Evolutionary conservation across 2,797 vertebrate genomes (phyloP).

Genomic region (Sebastes elongatus): DNA sequence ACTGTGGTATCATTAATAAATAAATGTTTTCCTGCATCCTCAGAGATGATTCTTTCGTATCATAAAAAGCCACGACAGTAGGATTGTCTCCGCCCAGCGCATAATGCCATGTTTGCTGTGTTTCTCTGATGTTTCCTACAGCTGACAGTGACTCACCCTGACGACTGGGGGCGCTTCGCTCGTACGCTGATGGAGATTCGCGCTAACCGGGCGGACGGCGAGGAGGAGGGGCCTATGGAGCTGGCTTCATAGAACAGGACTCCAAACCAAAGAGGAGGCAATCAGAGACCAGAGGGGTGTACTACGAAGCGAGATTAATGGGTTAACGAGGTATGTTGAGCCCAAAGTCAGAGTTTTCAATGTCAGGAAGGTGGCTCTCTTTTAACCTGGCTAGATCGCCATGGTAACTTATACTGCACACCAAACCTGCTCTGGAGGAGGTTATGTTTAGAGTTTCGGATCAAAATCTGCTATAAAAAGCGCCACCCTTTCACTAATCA

Average conservation of each 20-base stretch:
- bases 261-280: constrained; percentile 33
- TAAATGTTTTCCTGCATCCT: not conserved
- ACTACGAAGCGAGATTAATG: not conserved
- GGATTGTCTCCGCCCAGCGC: no score
- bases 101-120: not conserved
- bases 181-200: constrained; percentile 94
- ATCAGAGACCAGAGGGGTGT: constrained; percentile 11
- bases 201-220: constrained; percentile 92
- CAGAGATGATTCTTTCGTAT: not conserved
- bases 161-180: constrained; percentile 93
- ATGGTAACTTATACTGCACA: not conserved
- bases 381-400: not conserved
- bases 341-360: not conserved
- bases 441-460: not conserved
- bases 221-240: constrained; percentile 92
- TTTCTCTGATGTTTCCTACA: constrained; percentile 57
- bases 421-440: not conserved
- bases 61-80: not conserved
- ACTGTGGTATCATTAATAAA: not conserved
- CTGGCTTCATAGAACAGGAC: constrained; percentile 83
- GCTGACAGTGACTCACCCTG: constrained; percentile 91
- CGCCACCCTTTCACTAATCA: not conserved
- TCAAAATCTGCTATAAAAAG: not conserved
- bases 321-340: not conserved
- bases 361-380: not conserved